phyloP scores from a whole-genome alignment of 2,888 invertebrate species.

The Lasius fuliginosus region DNA sequence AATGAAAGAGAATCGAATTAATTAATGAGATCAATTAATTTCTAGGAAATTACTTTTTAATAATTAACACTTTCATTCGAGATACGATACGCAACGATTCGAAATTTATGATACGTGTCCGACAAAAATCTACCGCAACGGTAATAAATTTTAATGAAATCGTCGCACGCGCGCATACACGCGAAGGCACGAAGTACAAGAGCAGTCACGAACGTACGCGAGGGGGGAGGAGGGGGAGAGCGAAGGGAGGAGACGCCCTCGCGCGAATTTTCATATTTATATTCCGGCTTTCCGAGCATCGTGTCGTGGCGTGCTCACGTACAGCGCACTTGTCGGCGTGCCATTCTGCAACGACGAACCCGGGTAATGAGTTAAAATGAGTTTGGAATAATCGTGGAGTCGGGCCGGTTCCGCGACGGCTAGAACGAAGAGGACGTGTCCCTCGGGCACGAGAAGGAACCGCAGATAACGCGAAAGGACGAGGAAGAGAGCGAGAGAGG shows the following conservation, averaged over 20 bases:
- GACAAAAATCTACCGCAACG: conserved; percentile 24
- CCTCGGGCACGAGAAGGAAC: conserved; percentile 61
- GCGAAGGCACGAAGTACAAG: conserved; percentile 38
- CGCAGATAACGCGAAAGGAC: conserved; percentile 61
- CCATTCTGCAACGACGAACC: conserved; percentile 73
- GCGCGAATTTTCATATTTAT: conserved; percentile 63
- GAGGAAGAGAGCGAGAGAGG: conserved; percentile 42
- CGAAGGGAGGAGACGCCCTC: conserved; percentile 15
- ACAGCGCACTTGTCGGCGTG: conserved; percentile 68
- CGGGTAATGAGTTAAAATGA: conserved; percentile 81
- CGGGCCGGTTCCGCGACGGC: conserved; percentile 66
- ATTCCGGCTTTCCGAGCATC: conserved; percentile 52
- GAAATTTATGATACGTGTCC: conserved; percentile 11
- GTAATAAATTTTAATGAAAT: conserved; percentile 56
- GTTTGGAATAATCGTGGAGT: conserved; percentile 79
- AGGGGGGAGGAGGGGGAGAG: neutral
- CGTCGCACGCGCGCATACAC: conserved; percentile 22
- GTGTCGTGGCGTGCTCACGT: conserved; percentile 34
- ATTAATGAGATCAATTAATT: neutral
- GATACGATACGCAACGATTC: neutral
- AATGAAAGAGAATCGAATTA: neutral
- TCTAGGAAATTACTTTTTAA: neutral
- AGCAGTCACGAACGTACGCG: conserved; percentile 47
- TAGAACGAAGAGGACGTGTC: conserved; percentile 67
- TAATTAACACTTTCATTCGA: neutral